Evolutionary conservation across 1,140 invertebrate genomes (phyloP).

Genomic region (Rhizoglyphus robini): DNA sequence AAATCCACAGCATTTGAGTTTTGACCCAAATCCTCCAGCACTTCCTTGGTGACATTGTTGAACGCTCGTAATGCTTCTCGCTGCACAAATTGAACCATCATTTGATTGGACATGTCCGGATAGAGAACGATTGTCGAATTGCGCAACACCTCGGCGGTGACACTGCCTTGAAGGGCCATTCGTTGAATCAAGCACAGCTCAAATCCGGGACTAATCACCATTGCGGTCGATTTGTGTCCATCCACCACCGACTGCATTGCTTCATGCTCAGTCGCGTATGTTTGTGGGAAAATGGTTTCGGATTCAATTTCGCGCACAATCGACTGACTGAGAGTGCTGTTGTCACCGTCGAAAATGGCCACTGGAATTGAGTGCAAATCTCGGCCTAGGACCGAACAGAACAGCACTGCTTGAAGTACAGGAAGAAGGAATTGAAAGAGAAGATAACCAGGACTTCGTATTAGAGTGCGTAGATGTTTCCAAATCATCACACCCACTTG

Average conservation of each 20-base stretch:
- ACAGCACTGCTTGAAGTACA: neutral
- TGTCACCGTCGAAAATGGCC: neutral
- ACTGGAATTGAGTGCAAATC: neutral
- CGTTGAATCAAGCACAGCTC: neutral
- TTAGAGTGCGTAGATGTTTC: too few relatives aligned
- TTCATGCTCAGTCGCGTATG: neutral
- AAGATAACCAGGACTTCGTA: too few relatives aligned
- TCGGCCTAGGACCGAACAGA: neutral
- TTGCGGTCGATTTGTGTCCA: neutral
- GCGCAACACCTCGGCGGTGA: neutral
- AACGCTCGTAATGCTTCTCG: neutral
- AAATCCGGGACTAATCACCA: neutral
- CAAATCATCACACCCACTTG: too few relatives aligned
- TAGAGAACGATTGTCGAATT: neutral
- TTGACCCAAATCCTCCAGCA: neutral
- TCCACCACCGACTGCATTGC: neutral
- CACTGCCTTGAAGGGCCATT: neutral
- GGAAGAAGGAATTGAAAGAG: too few relatives aligned
- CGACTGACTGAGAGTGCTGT: neutral
- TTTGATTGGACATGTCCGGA: neutral
- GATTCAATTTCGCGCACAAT: neutral
- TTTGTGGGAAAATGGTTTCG: neutral
- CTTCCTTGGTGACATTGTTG: neutral
- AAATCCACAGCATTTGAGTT: neutral
- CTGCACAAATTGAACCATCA: neutral